These are phyloP conservation scores for Chelonus formosanus DNA, from an alignment of 2,888 invertebrate species.

Conservation along the genomic window DNA sequence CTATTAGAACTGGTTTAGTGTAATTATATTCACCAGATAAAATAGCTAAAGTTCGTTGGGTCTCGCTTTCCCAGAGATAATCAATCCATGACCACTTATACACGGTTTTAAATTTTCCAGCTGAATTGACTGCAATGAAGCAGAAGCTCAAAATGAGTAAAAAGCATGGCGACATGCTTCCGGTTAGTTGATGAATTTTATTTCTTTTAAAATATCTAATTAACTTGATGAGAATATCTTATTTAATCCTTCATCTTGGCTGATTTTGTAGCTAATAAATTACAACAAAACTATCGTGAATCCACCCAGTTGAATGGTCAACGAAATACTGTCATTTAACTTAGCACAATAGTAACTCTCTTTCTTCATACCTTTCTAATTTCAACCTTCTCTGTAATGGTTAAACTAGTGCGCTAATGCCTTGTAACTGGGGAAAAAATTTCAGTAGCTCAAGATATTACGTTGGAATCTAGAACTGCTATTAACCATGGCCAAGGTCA, in stretches of 20 bases:
- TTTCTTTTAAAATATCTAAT: no score
- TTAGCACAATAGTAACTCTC: constrained; percentile 3
- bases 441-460: background rate
- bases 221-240: no score
- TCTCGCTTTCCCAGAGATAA: constrained; percentile 71
- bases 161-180: constrained; percentile 24
- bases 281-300: background rate
- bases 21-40: constrained; percentile 61
- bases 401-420: background rate
- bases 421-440: background rate
- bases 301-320: constrained; percentile 2
- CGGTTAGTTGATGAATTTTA: background rate
- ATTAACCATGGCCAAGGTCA: constrained; percentile 14
- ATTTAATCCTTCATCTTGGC: background rate
- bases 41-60: constrained; percentile 70
- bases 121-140: constrained; percentile 22
- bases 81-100: constrained; percentile 80
- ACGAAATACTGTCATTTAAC: constrained; percentile 12
- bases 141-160: constrained; percentile 21
- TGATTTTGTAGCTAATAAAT: background rate
- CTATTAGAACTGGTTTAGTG: constrained; percentile 43
- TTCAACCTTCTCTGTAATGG: background rate
- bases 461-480: constrained; percentile 1
- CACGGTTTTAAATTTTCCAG: constrained; percentile 50
- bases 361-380: constrained; percentile 11